These are phyloP conservation scores for Proisotoma minuta DNA, from an alignment of 2,888 invertebrate species.

Conservation along the genomic window DNA sequence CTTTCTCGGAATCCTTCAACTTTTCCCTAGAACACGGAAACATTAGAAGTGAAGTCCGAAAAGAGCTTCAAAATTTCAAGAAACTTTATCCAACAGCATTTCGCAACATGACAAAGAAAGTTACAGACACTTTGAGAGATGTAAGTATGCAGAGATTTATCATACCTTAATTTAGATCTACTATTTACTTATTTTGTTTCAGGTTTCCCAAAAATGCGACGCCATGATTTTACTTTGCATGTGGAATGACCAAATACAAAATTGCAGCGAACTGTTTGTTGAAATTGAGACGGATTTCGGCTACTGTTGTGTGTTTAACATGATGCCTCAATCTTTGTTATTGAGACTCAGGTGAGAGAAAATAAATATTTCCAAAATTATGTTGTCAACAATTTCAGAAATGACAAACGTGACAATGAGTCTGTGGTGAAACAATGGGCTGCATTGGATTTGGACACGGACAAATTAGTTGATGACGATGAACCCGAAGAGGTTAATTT, in stretches of 20 bases:
- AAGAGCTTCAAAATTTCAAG: constrained; percentile 3
- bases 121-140: constrained; percentile 3
- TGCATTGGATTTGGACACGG: constrained; percentile 6
- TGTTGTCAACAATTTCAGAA: constrained; percentile 11
- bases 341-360: constrained; percentile 1
- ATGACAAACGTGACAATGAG: constrained; percentile 23
- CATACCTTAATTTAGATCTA: not conserved
- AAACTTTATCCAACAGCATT: not conserved
- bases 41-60: constrained; percentile 1
- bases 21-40: constrained; percentile 18
- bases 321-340: constrained; percentile 58
- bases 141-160: not conserved
- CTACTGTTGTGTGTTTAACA: constrained; percentile 59
- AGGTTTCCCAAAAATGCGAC: constrained; percentile 72
- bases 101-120: not conserved
- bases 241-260: constrained; percentile 61
- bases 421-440: constrained; percentile 15
- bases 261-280: constrained; percentile 67
- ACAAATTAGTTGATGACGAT: constrained; percentile 17
- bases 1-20: constrained; percentile 33
- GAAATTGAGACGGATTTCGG: constrained; percentile 77
- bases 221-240: constrained; percentile 67
- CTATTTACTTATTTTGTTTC: constrained; percentile 9
- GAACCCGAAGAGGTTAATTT: not conserved
- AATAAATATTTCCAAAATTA: not conserved